A percentile compares a stretch with the other conserved stretches of the same genome.
phyloP scores from a whole-genome alignment of 2,113 vertebrate genomes.

The Proteles cristata region DNA sequence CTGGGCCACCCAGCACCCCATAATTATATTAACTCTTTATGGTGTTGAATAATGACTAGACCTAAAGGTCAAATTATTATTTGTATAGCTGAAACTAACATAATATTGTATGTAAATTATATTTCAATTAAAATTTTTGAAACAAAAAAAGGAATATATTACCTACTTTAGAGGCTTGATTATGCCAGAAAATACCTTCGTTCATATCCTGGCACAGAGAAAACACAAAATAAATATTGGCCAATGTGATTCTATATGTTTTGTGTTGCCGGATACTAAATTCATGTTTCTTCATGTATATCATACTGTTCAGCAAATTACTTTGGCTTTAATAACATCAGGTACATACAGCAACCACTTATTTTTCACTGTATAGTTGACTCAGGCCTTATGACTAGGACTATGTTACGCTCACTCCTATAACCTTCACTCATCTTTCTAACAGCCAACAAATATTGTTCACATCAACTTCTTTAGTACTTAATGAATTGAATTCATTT shows the following conservation, averaged over 20 bases:
- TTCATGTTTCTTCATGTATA: neutral
- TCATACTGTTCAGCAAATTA: neutral
- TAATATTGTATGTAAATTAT: neutral
- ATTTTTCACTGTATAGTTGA: neutral
- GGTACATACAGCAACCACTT: neutral
- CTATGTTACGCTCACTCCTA: neutral
- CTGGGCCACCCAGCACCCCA: neutral
- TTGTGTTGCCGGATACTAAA: neutral
- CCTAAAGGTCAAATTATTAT: neutral
- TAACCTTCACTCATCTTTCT: neutral
- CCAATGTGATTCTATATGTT: conserved; percentile 10
- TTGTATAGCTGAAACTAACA: neutral
- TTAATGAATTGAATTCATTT: conserved; percentile 8
- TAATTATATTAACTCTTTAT: neutral
- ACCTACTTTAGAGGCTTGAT: neutral
- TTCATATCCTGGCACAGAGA: neutral
- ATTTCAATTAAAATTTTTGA: neutral
- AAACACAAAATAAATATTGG: neutral
- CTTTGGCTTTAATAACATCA: neutral
- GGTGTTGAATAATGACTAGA: neutral
- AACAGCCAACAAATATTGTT: neutral
- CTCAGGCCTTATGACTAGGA: neutral
- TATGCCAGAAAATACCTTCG: conserved; percentile 25
- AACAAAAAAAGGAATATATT: neutral
- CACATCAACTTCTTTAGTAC: neutral